Evolutionary conservation across 92 coral and sea anemone genomes (phyloP).

Genomic region (Phymanthus crucifer): DNA sequence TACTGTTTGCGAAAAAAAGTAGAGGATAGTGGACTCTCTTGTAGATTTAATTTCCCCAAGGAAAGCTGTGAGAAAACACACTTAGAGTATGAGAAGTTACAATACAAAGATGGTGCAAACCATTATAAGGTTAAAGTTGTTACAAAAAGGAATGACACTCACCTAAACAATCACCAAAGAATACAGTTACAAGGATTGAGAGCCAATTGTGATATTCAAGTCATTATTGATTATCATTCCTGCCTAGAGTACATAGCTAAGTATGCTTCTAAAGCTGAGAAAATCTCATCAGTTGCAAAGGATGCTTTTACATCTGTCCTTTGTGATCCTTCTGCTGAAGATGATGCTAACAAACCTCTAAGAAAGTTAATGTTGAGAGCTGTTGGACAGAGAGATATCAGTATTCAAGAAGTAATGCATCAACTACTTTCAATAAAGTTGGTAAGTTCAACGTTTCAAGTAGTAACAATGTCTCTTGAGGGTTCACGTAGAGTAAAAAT

Average conservation of each 20-base stretch:
- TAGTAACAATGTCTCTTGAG: slow-evolving; percentile 62
- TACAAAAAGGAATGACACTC: slow-evolving; percentile 54
- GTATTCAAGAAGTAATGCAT: slow-evolving; percentile 69
- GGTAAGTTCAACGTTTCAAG: slow-evolving; percentile 64
- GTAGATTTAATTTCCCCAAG: slow-evolving; percentile 65
- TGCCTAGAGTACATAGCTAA: slow-evolving; percentile 61
- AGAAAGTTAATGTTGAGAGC: slow-evolving; percentile 56
- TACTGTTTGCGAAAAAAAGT: slow-evolving; percentile 60
- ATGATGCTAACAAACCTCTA: slow-evolving; percentile 45
- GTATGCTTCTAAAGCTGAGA: slow-evolving; percentile 64
- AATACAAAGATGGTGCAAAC: slow-evolving; percentile 22
- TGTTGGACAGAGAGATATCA: slow-evolving; percentile 65
- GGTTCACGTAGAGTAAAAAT: slow-evolving; percentile 58
- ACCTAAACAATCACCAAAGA: slow-evolving; percentile 50
- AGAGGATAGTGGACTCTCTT: slow-evolving; percentile 37
- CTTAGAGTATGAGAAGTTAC: slow-evolving; percentile 50
- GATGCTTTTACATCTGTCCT: slow-evolving; percentile 47
- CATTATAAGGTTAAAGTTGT: slow-evolving; percentile 63
- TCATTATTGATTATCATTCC: slow-evolving; percentile 56
- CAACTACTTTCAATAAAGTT: slow-evolving; percentile 55
- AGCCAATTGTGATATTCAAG: slow-evolving; percentile 60
- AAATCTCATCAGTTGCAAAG: slow-evolving; percentile 40
- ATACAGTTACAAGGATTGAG: slow-evolving; percentile 58
- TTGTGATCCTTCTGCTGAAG: slow-evolving; percentile 12
- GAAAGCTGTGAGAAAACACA: slow-evolving; percentile 41